Evolutionary conservation across 2,113 vertebrate genomes (phyloP), one percentile per base, ranked within the genome.

Genomic region (Protobothrops flavoviridis): DNA sequence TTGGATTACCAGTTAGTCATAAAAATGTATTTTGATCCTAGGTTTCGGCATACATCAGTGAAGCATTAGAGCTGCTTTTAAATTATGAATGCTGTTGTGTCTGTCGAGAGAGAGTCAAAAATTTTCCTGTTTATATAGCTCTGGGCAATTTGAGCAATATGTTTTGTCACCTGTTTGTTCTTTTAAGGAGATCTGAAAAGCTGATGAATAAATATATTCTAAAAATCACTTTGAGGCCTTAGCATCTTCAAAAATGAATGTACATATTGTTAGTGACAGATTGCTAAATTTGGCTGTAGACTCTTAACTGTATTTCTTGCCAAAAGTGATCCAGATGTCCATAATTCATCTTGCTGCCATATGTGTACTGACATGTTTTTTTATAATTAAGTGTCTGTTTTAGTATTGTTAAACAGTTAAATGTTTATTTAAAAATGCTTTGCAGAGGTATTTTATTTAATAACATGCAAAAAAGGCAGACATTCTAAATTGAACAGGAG

Each of bases 251-350:
- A 97, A 81, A 98, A 97, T 97, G 98, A 98, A 98, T 97, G 97
- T 97, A 97, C 97, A 97, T 98, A 97, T 98, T 97, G 97, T 97
- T 98, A 98, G 97, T 98, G 98, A 98, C 97, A 98, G 98, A 98
- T 98, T 98, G 98, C 97, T 98, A 96, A 98, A 97, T 97, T 98
- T 98, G 98, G 98, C 96, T 93, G 97, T 96, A 97, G 97, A 98
- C 96, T 96, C 95, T 97, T 98, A 97, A 96, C 97, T 97, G 95
- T 97, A 95, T 98, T 97, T 97, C 95, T 97, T 98, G 98, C 97
- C 98, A 98, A 96, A 97, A 98, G 97, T 98, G 97, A 98, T 98
- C 98, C 98, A 98, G 98, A 99, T 98, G 98, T 96, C 96, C 97
- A 97, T 96, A 97, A 97, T 98, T 98, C 98, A 98, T 98, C 98